A percentile compares a stretch with the other conserved stretches of the same genome.
phyloP scores from a whole-genome alignment of 1,140 invertebrate species.

The Drosophila melanica region DNA sequence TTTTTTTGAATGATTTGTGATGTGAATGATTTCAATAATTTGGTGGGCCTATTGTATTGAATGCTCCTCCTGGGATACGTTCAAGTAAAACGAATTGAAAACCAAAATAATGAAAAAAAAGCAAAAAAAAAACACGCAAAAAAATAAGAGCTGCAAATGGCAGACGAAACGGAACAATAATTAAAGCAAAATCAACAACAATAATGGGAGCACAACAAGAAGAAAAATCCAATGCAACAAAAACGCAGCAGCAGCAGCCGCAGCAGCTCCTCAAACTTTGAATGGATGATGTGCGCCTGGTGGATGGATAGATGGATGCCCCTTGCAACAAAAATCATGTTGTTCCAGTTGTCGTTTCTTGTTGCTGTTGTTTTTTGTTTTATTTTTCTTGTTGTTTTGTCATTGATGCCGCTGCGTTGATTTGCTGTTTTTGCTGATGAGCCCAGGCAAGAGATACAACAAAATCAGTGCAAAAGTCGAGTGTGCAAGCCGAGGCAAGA shows the following conservation, averaged over 20 bases:
- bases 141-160: conserved; percentile 56
- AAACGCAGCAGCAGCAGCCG: conserved; percentile 25
- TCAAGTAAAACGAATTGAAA: conserved; percentile 37
- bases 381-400: conserved; percentile 55
- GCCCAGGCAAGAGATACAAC: conserved; percentile 29
- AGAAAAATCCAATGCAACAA: conserved; percentile 15
- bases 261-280: conserved; percentile 47
- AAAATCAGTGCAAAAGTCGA: conserved; percentile 70
- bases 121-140: conserved; percentile 41
- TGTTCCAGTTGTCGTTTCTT: conserved; percentile 20
- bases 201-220: conserved; percentile 41
- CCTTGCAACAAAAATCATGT: conserved; percentile 45
- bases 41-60: conserved; percentile 48
- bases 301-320: conserved; percentile 13
- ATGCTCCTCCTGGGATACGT: conserved; percentile 27
- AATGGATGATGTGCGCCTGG: conserved; percentile 44
- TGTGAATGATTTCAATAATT: conserved; percentile 49
- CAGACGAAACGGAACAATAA: conserved; percentile 81
- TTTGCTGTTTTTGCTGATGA: conserved; percentile 71
- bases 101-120: conserved; percentile 39
- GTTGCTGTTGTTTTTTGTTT: conserved; percentile 26
- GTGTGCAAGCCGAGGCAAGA: conserved; percentile 33
- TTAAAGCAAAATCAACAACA: conserved; percentile 74
- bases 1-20: too few species aligned
- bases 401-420: conserved; percentile 64